A percentile compares a stretch with the other conserved stretches of the same genome.
phyloP scores from a whole-genome alignment of 1,140 invertebrate genomes.

The Aphaenogaster ashmeadi region DNA sequence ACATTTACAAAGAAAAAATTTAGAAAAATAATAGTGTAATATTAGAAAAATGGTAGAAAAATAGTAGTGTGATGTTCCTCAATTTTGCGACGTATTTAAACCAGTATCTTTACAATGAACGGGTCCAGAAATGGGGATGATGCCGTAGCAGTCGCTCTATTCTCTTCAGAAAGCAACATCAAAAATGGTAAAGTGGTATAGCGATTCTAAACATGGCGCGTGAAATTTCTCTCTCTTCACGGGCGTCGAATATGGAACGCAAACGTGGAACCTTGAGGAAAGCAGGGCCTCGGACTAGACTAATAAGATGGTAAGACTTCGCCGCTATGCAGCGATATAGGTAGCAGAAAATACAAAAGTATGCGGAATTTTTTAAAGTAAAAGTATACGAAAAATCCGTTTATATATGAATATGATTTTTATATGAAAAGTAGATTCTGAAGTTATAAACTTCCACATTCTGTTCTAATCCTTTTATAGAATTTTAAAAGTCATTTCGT shows the following conservation, averaged over 20 bases:
- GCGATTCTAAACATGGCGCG: conserved; percentile 45
- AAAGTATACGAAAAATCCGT: background rate
- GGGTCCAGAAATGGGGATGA: background rate
- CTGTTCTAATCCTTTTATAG: background rate
- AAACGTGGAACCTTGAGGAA: conserved; percentile 2
- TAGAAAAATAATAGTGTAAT: background rate
- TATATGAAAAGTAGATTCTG: background rate
- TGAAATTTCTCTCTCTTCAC: conserved; percentile 19
- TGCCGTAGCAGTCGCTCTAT: background rate
- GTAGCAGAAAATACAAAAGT: background rate
- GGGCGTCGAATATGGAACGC: background rate
- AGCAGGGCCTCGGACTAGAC: background rate
- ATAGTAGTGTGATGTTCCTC: too few species aligned
- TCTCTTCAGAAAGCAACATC: conserved; percentile 32
- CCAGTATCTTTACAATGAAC: background rate
- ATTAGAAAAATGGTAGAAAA: background rate
- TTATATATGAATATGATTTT: background rate
- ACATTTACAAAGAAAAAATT: background rate
- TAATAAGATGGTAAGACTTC: conserved; percentile 2
- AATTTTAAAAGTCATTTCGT: background rate
- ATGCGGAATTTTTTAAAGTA: too few species aligned
- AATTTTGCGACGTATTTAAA: background rate
- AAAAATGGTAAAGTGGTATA: conserved; percentile 28
- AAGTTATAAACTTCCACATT: background rate
- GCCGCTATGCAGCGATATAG: background rate